Conservation (phyloP, 2,888 invertebrate genomes). For the Platerodrilus igneus region DNA sequence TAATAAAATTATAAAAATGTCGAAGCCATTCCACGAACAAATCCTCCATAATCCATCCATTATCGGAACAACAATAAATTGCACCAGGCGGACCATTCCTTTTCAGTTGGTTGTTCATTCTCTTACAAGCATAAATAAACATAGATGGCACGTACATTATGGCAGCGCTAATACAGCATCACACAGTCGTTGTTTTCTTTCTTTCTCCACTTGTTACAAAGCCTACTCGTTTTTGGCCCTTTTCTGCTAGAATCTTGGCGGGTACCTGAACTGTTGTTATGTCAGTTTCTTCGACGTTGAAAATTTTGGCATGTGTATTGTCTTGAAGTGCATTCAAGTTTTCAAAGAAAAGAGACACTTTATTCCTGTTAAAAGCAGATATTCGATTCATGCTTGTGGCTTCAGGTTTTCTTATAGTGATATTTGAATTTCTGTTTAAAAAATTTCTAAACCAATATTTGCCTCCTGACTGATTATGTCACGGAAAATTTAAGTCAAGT, state of each 20-base stretch:
- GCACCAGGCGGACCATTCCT: slow-evolving; percentile 43
- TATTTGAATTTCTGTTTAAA: too few species aligned
- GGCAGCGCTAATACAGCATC: slow-evolving; percentile 44
- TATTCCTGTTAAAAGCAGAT: too few species aligned
- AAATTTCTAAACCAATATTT: too few species aligned
- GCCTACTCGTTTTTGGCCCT: slow-evolving; percentile 44
- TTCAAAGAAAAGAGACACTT: too few species aligned
- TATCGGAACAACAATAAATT: slow-evolving; percentile 32
- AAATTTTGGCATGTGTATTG: too few species aligned
- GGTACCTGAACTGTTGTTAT: slow-evolving; percentile 43
- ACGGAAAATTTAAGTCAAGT: too few species aligned
- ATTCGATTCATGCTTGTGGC: too few species aligned
- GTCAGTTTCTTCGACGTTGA: slow-evolving; percentile 46
- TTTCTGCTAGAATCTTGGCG: slow-evolving; percentile 40
- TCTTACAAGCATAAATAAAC: slow-evolving; percentile 47
- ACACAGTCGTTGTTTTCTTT: slow-evolving; percentile 43
- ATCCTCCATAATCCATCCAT: slow-evolving; percentile 32
- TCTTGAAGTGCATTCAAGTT: too few species aligned
- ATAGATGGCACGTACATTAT: slow-evolving; percentile 46
- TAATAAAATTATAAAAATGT: slow-evolving; percentile 28
- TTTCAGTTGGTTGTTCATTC: slow-evolving; percentile 41
- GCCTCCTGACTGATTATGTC: too few species aligned
- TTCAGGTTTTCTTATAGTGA: too few species aligned
- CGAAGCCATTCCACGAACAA: slow-evolving; percentile 29
- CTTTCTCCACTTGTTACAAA: slow-evolving; percentile 43